These are phyloP conservation scores for Eriocheir sinensis DNA, from an alignment of 1,140 invertebrate genomes.

Conservation along the genomic window DNA sequence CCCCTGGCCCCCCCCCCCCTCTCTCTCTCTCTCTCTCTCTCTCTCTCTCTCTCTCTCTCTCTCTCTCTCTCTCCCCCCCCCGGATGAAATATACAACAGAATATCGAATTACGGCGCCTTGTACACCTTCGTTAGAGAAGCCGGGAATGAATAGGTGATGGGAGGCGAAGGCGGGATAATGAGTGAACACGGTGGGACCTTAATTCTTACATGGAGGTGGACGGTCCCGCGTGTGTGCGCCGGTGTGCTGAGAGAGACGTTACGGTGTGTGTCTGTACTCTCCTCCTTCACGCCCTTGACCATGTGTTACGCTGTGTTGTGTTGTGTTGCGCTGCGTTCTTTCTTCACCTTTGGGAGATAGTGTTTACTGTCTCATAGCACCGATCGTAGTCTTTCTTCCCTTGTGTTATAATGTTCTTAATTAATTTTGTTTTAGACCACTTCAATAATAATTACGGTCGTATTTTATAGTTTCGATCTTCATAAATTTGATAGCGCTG, in stretches of 20 bases:
- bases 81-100: neutral
- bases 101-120: constrained; percentile 24
- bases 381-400: too few species aligned
- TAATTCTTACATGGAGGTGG: neutral
- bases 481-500: too few species aligned
- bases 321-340: too few species aligned
- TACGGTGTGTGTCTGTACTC: too few species aligned
- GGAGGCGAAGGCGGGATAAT: constrained; percentile 29
- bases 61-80: neutral
- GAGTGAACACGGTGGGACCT: constrained; percentile 20
- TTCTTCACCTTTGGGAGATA: neutral
- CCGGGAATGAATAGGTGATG: constrained; percentile 1
- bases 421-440: too few species aligned
- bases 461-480: too few species aligned
- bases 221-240: neutral
- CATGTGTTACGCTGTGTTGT: too few species aligned
- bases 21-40: neutral
- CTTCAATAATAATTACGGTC: too few species aligned
- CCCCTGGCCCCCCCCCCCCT: neutral
- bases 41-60: constrained; percentile 34
- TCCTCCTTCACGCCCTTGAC: neutral
- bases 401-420: too few species aligned
- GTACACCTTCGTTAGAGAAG: neutral
- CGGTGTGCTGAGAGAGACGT: neutral
- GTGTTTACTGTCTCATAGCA: too few species aligned